Percentiles rank a stretch among this genome's conserved stretches.
phyloP scores from a whole-genome alignment of 2,113 vertebrate genomes.

The Dermatemys mawii region DNA sequence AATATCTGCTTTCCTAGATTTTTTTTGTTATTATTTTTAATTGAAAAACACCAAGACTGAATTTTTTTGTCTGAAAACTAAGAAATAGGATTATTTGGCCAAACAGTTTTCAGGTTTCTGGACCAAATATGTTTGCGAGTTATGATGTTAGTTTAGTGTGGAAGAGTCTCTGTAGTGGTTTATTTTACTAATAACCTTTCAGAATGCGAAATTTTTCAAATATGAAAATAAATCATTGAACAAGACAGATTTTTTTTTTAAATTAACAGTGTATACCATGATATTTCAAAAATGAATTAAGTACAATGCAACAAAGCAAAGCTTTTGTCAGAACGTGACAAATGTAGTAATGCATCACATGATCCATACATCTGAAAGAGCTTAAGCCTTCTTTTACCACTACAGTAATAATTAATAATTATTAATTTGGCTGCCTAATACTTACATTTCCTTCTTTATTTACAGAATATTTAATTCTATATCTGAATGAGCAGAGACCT shows the following conservation, averaged over 20 bases:
- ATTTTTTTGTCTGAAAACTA: not conserved
- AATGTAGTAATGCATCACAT: not conserved
- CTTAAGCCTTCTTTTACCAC: constrained; percentile 8
- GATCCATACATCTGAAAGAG: constrained; percentile 12
- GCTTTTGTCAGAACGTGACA: not conserved
- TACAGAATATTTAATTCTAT: not conserved
- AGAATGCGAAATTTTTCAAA: rapidly evolving
- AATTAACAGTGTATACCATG: not conserved
- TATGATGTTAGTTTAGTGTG: not conserved
- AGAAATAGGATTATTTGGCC: not conserved
- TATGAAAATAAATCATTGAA: not conserved
- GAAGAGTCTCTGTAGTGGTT: not conserved
- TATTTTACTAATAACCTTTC: not conserved
- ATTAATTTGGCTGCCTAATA: not conserved
- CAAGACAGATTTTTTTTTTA: not conserved
- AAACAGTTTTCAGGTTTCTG: not conserved
- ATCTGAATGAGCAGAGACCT: not conserved
- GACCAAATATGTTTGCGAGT: no score
- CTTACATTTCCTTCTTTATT: not conserved
- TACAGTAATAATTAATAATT: not conserved
- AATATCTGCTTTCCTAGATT: not conserved
- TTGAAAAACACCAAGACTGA: not conserved
- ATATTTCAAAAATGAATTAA: not conserved
- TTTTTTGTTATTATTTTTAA: not conserved
- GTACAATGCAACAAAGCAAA: not conserved